Percentiles rank a stretch among this genome's conserved stretches.
Evolutionary conservation across 2,888 invertebrate genomes (phyloP).

Genomic region (Pammene aurita): DNA sequence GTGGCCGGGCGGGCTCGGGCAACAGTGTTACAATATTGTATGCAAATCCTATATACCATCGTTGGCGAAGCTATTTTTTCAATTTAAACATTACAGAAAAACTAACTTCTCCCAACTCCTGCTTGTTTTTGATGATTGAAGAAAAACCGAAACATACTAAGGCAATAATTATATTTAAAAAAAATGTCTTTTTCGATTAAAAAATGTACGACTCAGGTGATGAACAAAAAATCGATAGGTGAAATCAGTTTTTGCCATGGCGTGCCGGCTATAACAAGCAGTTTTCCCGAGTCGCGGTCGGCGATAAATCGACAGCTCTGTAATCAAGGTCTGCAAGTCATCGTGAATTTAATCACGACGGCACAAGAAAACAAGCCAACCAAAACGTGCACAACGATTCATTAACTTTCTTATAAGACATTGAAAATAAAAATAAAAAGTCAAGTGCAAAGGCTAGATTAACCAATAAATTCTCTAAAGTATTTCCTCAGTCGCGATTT

Average conservation of each 20-base stretch:
- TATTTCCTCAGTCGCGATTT: slow-evolving; percentile 66
- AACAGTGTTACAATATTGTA: too few species aligned
- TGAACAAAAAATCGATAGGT: slow-evolving; percentile 52
- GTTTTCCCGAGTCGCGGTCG: slow-evolving; percentile 38
- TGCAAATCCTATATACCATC: too few species aligned
- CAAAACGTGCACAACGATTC: slow-evolving; percentile 19
- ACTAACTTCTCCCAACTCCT: too few species aligned
- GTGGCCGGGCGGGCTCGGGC: too few species aligned
- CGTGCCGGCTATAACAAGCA: slow-evolving; percentile 35
- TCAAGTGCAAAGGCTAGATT: slow-evolving; percentile 27
- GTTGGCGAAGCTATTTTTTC: too few species aligned
- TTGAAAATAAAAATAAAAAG: slow-evolving; percentile 19
- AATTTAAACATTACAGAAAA: too few species aligned
- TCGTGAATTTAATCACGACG: slow-evolving; percentile 30
- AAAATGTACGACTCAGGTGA: not conserved
- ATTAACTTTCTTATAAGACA: slow-evolving; percentile 25
- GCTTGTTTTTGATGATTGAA: too few species aligned
- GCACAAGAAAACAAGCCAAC: slow-evolving; percentile 26
- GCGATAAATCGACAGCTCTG: slow-evolving; percentile 27
- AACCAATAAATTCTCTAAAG: slow-evolving; percentile 51
- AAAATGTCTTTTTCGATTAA: too few species aligned
- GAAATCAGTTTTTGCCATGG: slow-evolving; percentile 53
- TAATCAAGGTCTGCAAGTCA: slow-evolving; percentile 38
- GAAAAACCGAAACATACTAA: too few species aligned
- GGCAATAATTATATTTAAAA: too few species aligned